A percentile compares a stretch with the other conserved stretches of the same genome.
phyloP scores from a whole-genome alignment of 2,797 vertebrate species.

The Anolis apletophallus region DNA sequence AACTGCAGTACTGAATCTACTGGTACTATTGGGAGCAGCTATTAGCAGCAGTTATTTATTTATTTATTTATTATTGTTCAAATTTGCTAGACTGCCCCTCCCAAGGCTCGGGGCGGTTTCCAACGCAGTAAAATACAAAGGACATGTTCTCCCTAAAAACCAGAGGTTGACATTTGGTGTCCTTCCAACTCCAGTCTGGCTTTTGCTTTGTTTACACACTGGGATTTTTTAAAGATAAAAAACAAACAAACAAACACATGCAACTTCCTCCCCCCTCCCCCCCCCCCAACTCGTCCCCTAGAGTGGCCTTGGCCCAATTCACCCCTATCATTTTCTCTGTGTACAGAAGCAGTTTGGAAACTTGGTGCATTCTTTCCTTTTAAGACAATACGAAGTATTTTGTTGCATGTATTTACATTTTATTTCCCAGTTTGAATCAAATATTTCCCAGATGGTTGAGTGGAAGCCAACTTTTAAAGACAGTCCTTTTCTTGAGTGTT shows the following conservation, averaged over 20 bases:
- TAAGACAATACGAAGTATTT: conserved; percentile 53
- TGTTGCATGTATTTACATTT: conserved; percentile 36
- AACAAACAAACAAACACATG: neutral
- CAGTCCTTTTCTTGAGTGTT: conserved; percentile 49
- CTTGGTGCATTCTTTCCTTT: conserved; percentile 48
- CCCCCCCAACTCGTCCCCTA: too few relatives aligned
- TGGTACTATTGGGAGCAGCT: neutral
- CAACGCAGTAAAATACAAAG: too few relatives aligned
- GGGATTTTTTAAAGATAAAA: neutral
- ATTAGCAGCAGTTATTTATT: too few relatives aligned
- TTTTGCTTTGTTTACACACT: neutral
- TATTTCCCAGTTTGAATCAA: conserved; percentile 6
- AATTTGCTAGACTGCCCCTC: too few relatives aligned
- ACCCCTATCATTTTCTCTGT: conserved; percentile 53
- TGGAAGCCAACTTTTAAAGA: conserved; percentile 53
- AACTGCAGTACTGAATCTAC: neutral
- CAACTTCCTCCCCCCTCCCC: neutral
- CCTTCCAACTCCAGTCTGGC: neutral
- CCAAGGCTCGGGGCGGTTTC: too few relatives aligned
- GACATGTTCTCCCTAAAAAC: neutral
- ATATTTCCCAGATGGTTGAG: conserved; percentile 47
- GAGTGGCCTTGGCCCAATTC: conserved; percentile 59
- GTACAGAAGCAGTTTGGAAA: neutral
- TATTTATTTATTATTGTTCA: too few relatives aligned
- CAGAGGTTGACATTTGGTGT: neutral